Evolutionary conservation across 2,797 vertebrate species (phyloP).

Genomic region (Petrocephalus schoutedeni): DNA sequence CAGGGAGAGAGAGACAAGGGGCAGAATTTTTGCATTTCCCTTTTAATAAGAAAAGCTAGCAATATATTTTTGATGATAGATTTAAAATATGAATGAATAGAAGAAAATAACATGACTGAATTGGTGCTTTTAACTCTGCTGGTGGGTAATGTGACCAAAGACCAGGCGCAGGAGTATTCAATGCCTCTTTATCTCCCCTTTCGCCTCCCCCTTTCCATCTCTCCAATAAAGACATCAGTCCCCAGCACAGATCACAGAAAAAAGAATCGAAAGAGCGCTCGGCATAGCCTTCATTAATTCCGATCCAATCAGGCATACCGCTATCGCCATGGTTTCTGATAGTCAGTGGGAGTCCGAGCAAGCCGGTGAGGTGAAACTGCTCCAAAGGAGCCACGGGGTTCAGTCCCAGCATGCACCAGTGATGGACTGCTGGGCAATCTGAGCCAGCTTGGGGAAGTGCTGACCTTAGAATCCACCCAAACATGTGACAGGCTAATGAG

Average conservation of each 20-base stretch:
- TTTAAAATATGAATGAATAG: constrained; percentile 20
- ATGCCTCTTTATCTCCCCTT: no score
- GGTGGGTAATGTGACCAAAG: not conserved
- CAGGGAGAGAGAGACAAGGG: not conserved
- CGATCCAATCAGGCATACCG: constrained; percentile 10
- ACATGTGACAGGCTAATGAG: not conserved
- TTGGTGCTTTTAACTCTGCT: not conserved
- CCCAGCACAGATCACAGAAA: not conserved
- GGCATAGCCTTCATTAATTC: constrained; percentile 21
- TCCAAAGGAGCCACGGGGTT: not conserved
- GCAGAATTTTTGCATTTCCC: not conserved
- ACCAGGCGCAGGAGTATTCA: not conserved
- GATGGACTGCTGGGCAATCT: not conserved
- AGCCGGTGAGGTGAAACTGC: not conserved
- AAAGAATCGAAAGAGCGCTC: not conserved
- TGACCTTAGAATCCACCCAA: not conserved
- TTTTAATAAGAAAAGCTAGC: constrained; percentile 5
- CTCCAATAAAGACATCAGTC: not conserved
- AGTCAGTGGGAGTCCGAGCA: not conserved
- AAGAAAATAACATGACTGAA: not conserved
- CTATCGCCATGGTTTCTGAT: constrained; percentile 19
- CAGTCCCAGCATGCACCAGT: constrained; percentile 8
- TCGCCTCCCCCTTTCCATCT: not conserved
- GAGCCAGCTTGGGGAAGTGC: not conserved
- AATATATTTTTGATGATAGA: constrained; percentile 14